Evolutionary conservation across 2,797 vertebrate species (phyloP).

Genomic region (Dermochelys coriacea): DNA sequence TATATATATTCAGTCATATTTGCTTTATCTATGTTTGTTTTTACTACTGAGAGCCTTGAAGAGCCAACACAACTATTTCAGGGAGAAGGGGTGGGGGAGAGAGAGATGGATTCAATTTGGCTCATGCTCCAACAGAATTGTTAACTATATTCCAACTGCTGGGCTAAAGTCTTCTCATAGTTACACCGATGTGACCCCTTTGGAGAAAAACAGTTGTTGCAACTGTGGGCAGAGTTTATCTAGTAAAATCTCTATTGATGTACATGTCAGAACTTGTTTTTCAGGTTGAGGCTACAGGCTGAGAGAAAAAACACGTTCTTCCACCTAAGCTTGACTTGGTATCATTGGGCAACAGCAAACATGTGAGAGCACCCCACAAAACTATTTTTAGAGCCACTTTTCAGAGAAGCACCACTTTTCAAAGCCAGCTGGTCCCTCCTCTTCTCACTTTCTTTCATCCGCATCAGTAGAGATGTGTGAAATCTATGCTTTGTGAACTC

Average conservation of each 20-base stretch:
- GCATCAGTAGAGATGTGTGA: background rate
- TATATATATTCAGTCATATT: too few relatives aligned
- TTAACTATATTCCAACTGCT: accelerated
- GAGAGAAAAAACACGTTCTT: background rate
- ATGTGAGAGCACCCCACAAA: accelerated
- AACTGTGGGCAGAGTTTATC: background rate
- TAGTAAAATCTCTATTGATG: background rate
- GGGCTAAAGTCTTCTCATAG: background rate
- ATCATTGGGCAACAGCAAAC: background rate
- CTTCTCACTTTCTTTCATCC: accelerated
- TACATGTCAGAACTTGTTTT: background rate
- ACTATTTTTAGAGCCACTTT: background rate
- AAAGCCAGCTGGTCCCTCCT: accelerated
- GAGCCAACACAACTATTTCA: too few relatives aligned
- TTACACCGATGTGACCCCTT: background rate
- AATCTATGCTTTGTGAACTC: background rate
- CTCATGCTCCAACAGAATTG: background rate
- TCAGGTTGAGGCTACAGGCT: background rate
- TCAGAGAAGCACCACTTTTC: background rate
- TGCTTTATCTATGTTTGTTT: too few relatives aligned
- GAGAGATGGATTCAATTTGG: background rate
- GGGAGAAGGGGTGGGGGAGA: background rate
- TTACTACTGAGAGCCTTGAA: too few relatives aligned
- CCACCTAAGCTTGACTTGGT: background rate
- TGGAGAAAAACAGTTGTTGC: background rate